A percentile compares a stretch with the other conserved stretches of the same genome.
Conservation (phyloP, 2,888 invertebrate genomes). For the Stenodema calcarata region DNA sequence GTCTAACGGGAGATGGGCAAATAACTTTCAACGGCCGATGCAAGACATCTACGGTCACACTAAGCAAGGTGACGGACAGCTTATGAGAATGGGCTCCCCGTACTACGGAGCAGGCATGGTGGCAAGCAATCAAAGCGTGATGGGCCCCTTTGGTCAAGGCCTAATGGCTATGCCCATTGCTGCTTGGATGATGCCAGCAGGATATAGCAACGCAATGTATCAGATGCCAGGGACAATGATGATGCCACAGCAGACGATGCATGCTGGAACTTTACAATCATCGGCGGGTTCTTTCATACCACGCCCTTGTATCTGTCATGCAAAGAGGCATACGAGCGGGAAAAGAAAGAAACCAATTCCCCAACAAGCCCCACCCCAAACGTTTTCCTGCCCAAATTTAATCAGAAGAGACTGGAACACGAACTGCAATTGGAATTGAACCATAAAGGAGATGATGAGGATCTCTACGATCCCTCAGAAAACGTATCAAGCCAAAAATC, state of each 20-base stretch:
- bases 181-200: background rate
- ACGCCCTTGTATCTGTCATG: background rate
- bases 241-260: background rate
- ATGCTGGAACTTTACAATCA: background rate
- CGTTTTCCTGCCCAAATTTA: background rate
- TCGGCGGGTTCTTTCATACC: background rate
- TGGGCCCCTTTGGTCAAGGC: background rate
- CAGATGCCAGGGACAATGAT: background rate
- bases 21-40: background rate
- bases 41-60: background rate
- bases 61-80: background rate
- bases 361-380: no score
- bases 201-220: background rate
- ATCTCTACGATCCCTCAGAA: background rate
- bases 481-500: no score
- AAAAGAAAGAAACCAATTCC: background rate
- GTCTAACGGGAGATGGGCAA: background rate
- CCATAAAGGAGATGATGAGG: background rate
- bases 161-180: background rate
- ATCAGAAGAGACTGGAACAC: background rate
- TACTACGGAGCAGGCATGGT: background rate
- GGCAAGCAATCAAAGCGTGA: background rate
- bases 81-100: background rate
- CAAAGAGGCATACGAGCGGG: background rate
- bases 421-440: background rate